Percentiles rank a stretch among this genome's conserved stretches.
Conservation (phyloP, 1,140 invertebrate species). For the Drosophila trapezifrons region DNA sequence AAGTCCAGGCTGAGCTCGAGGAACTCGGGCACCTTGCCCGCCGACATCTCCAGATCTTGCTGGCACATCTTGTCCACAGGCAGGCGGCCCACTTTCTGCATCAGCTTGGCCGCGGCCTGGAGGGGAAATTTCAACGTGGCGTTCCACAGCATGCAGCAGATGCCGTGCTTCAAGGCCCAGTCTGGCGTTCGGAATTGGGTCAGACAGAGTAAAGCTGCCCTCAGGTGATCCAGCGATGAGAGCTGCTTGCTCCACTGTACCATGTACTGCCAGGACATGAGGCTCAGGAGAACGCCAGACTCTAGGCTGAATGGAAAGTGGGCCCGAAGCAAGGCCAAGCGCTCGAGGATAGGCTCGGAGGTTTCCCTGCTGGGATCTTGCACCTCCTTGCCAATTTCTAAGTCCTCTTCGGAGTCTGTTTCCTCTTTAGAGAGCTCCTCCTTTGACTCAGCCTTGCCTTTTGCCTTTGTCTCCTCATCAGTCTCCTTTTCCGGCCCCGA, state of each 20-base stretch:
- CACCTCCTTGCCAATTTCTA: conserved; percentile 13
- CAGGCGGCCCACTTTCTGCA: conserved; percentile 94
- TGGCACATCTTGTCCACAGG: conserved; percentile 92
- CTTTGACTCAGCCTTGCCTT: not conserved
- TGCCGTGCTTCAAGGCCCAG: conserved; percentile 89
- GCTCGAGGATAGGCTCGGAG: conserved; percentile 85
- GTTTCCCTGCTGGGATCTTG: conserved; percentile 83
- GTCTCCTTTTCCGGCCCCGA: conserved; percentile 49
- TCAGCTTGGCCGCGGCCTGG: conserved; percentile 89
- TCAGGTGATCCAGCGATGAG: conserved; percentile 87
- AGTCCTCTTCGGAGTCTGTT: conserved; percentile 30
- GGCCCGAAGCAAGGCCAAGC: conserved; percentile 87
- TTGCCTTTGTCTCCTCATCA: conserved; percentile 39
- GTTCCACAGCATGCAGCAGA: conserved; percentile 94
- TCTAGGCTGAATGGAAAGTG: conserved; percentile 94
- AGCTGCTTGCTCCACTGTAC: conserved; percentile 93
- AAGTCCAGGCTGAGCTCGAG: conserved; percentile 89
- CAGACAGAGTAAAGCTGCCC: conserved; percentile 87
- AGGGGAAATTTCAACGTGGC: conserved; percentile 91
- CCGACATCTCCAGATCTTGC: conserved; percentile 90
- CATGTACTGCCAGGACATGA: conserved; percentile 96
- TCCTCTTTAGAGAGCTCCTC: conserved; percentile 7
- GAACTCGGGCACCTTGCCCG: conserved; percentile 88
- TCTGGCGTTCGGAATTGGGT: conserved; percentile 84
- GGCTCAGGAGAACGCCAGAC: conserved; percentile 90